Evolutionary conservation across 1,140 invertebrate species (phyloP).

Genomic region (Chymomyza costata): DNA sequence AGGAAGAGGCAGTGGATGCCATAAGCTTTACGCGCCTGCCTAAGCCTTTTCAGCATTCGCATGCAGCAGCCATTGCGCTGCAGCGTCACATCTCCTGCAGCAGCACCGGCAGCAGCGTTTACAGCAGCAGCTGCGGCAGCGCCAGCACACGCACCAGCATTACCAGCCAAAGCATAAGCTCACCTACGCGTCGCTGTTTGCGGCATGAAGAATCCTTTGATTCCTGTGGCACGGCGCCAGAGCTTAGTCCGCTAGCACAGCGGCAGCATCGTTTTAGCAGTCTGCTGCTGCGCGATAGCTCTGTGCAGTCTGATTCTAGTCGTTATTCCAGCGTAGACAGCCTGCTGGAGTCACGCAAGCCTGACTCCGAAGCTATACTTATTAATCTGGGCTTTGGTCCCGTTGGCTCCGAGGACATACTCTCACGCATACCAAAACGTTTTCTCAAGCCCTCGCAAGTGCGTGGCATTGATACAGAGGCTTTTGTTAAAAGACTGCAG

Average conservation of each 20-base stretch:
- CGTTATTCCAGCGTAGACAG: conserved; percentile 85
- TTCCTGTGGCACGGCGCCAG: conserved; percentile 48
- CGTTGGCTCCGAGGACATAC: conserved; percentile 70
- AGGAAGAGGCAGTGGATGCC: conserved; percentile 39
- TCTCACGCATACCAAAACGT: conserved; percentile 79
- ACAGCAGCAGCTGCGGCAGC: conserved; percentile 4
- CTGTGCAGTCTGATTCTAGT: conserved; percentile 81
- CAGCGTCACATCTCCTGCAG: conserved; percentile 25
- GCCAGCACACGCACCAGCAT: conserved; percentile 10
- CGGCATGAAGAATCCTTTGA: conserved; percentile 67
- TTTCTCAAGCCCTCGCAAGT: conserved; percentile 80
- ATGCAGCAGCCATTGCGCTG: conserved; percentile 9
- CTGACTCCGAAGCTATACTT: conserved; percentile 83
- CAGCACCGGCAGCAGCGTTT: conserved; percentile 12
- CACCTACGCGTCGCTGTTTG: conserved; percentile 25
- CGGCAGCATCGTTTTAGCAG: conserved; percentile 51
- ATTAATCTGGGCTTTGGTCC: conserved; percentile 81
- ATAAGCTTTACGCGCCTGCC: conserved; percentile 12
- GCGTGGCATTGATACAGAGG: conserved; percentile 79
- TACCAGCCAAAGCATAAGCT: conserved; percentile 5
- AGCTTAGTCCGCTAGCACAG: conserved; percentile 46
- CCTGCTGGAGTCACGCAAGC: conserved; percentile 80
- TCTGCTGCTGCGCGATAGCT: conserved; percentile 77
- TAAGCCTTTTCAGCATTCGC: conserved; percentile 4
- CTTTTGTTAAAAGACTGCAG: conserved; percentile 80